Evolutionary conservation across 2,113 vertebrate genomes (phyloP).

Genomic region (Theropithecus gelada): DNA sequence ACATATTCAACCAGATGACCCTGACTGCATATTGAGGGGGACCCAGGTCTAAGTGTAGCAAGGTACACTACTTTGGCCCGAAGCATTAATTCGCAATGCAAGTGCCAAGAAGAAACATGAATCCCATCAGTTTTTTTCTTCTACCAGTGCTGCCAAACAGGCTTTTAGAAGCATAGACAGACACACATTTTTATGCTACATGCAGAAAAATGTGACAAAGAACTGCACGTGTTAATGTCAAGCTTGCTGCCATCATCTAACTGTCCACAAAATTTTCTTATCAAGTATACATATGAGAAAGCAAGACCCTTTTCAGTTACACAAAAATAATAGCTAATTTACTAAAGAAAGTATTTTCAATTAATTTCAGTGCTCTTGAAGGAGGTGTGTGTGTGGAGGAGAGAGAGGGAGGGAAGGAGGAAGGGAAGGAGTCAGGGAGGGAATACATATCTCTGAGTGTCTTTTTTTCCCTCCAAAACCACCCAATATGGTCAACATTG

Average conservation of each 20-base stretch:
- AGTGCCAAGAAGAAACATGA: constrained; percentile 20
- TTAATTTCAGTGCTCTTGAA: constrained; percentile 51
- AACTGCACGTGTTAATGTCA: background rate
- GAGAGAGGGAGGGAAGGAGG: background rate
- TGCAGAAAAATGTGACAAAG: constrained; percentile 39
- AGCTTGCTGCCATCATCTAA: constrained; percentile 35
- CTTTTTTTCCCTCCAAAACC: constrained; percentile 64
- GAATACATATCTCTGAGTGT: constrained; percentile 51
- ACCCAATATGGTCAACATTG: constrained; percentile 72
- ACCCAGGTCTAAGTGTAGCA: background rate
- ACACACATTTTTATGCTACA: constrained; percentile 19
- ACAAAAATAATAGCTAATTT: constrained; percentile 36
- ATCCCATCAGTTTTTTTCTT: background rate
- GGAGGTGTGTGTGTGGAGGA: constrained; percentile 14
- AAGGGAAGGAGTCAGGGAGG: background rate
- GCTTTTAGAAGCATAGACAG: constrained; percentile 70
- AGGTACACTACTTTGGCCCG: background rate
- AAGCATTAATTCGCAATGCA: background rate
- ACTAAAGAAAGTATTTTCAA: constrained; percentile 69
- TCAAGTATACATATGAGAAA: constrained; percentile 32
- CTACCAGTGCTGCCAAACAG: constrained; percentile 51
- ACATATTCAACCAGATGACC: background rate
- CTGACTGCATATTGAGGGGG: background rate
- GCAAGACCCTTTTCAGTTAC: constrained; percentile 48
- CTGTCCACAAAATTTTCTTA: background rate